Conservation (phyloP, 1,140 invertebrate species). For the Drosophila subobscura region DNA sequence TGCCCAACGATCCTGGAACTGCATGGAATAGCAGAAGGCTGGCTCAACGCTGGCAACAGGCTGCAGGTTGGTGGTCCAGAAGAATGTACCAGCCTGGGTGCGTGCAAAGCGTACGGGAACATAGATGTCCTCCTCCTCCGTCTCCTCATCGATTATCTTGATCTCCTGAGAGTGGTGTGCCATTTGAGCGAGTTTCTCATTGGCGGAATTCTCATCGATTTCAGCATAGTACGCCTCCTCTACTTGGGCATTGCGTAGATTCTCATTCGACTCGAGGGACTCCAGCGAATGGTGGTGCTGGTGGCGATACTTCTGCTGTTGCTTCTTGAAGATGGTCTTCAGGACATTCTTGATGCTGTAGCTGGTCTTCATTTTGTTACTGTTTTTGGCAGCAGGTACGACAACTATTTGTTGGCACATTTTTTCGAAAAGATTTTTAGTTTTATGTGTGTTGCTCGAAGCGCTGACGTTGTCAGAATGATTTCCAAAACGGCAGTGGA, state of each 20-base stretch:
- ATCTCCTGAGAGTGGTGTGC: conserved; percentile 84
- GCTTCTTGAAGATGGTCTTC: conserved; percentile 82
- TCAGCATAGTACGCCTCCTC: conserved; percentile 84
- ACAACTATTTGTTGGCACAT: conserved; percentile 79
- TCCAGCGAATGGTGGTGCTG: conserved; percentile 63
- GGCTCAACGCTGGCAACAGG: conserved; percentile 78
- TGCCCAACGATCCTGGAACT: conserved; percentile 85
- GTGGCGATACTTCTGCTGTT: conserved; percentile 42
- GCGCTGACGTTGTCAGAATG: conserved; percentile 81
- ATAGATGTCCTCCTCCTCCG: conserved; percentile 76
- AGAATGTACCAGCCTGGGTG: conserved; percentile 85
- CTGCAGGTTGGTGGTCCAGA: conserved; percentile 85
- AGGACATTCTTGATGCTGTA: conserved; percentile 86
- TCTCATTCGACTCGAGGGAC: conserved; percentile 76
- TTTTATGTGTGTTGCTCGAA: conserved; percentile 64
- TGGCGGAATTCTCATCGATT: conserved; percentile 87
- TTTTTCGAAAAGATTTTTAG: conserved; percentile 48
- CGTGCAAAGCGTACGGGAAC: conserved; percentile 85
- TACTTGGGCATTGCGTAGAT: conserved; percentile 75
- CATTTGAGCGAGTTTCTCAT: conserved; percentile 86
- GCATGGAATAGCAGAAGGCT: conserved; percentile 82
- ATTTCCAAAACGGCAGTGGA: conserved; percentile 64
- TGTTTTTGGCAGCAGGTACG: conserved; percentile 44
- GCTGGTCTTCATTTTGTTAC: conserved; percentile 76
- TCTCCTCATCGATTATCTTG: conserved; percentile 48